Base-by-base conservation (phyloP, 2,888 invertebrate species). In the Zonitis immaculata region DNA sequence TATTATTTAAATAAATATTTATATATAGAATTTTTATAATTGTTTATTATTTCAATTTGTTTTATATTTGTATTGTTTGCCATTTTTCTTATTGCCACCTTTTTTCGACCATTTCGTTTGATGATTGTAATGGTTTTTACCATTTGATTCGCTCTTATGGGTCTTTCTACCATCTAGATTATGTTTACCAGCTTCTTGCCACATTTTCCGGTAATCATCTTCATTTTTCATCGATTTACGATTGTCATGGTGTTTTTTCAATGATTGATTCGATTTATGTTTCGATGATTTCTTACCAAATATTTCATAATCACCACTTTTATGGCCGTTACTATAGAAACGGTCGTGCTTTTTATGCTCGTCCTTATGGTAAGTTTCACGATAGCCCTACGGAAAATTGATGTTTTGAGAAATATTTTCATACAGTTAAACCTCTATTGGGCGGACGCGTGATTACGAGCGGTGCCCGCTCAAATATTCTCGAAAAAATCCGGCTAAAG, bases 331-430 rank as follows among this genome's bases (percentile, higher is more conserved):
- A 53, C 74, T 76, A 68, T 73, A 78, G 62, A 74, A 77, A 48
- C 74, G 72, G 59, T 77, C 74, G 51, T 75, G 72, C 52, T 77
- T 76, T 52, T 75, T 75, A 44, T 70, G 66, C 62, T 78, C 78
- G 52, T 78, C 73, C 55, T 76, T 77, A 54, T 77, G 76, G 57
- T 75, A 78, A 47, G 74, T 71, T 58, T 77, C 76, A 49, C 71
- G 68, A 65, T 71, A 78, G 27, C 77, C 78, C 77, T 78, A 52
- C 32, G n/a, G n/a, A n/a, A n/a, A n/a, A n/a, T n/a, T n/a, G n/a
- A n/a, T n/a, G n/a, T n/a, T n/a, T n/a, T n/a, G n/a, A n/a, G n/a
- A n/a, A n/a, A n/a, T n/a, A n/a, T n/a, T n/a, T n/a, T n/a, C n/a
- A n/a, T n/a, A n/a, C n/a, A n/a, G n/a, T n/a, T n/a, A n/a, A n/a